Evolutionary conservation across 2,797 vertebrate species (phyloP).

Genomic region (Tympanoctomys barrerae): DNA sequence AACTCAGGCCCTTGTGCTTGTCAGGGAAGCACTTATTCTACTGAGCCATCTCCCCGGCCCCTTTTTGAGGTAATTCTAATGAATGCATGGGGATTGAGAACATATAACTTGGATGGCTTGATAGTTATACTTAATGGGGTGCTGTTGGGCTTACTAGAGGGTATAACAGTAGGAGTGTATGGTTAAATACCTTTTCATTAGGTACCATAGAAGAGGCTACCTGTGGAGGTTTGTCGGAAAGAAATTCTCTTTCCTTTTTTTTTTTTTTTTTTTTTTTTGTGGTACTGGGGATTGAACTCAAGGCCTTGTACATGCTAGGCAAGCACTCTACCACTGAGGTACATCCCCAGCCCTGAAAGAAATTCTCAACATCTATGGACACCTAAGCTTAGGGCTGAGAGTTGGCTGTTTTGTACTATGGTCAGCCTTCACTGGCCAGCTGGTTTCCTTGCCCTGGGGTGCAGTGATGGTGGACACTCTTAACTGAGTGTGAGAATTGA

Average conservation of each 20-base stretch:
- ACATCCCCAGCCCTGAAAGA: not conserved
- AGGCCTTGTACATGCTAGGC: too few relatives aligned
- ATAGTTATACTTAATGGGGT: not conserved
- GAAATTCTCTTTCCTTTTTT: not conserved
- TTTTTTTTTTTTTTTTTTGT: too few relatives aligned
- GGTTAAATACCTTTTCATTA: conserved; percentile 25
- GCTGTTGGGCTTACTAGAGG: not conserved
- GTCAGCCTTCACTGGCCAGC: conserved; percentile 28
- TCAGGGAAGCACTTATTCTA: too few relatives aligned
- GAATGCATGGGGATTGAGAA: not conserved
- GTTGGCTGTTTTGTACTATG: conserved; percentile 49
- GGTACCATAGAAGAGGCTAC: not conserved
- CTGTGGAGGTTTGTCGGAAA: conserved; percentile 8
- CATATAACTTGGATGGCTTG: not conserved
- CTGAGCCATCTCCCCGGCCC: too few relatives aligned
- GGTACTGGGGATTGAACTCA: too few relatives aligned
- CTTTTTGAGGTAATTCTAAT: not conserved
- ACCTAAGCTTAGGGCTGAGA: conserved; percentile 15
- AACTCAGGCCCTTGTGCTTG: too few relatives aligned
- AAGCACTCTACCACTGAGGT: too few relatives aligned
- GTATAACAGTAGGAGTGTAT: not conserved
- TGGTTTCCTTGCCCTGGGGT: not conserved
- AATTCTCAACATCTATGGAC: conserved; percentile 9
- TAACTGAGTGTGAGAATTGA: not conserved
- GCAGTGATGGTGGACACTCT: not conserved